Evolutionary conservation across 1,140 invertebrate species (phyloP).

Genomic region (Cherax quadricarinatus): DNA sequence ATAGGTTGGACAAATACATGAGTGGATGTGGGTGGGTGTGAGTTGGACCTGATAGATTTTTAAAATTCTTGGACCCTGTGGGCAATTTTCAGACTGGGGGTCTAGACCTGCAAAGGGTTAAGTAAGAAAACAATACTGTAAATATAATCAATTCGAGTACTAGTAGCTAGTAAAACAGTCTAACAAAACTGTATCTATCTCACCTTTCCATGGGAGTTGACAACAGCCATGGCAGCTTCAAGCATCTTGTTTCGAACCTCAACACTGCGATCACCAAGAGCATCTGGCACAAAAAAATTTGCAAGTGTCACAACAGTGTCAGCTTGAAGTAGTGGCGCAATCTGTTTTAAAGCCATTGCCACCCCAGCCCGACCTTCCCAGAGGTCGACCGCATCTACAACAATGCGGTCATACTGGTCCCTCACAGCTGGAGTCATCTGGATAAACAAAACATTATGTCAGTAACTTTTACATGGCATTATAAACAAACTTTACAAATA

Average conservation of each 20-base stretch:
- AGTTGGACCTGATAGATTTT: too few relatives aligned
- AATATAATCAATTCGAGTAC: too few relatives aligned
- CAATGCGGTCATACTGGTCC: slow-evolving; percentile 93
- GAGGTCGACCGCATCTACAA: slow-evolving; percentile 89
- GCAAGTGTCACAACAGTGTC: slow-evolving; percentile 68
- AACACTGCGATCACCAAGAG: slow-evolving; percentile 90
- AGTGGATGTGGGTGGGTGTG: too few relatives aligned
- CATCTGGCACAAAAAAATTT: slow-evolving; percentile 87
- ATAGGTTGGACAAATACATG: neutral
- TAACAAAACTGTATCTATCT: neutral
- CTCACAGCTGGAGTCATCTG: slow-evolving; percentile 90
- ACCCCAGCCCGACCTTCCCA: slow-evolving; percentile 93
- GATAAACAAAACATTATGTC: slow-evolving; percentile 32
- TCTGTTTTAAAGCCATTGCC: slow-evolving; percentile 84
- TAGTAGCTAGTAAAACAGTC: neutral
- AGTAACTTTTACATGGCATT: neutral
- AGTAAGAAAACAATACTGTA: too few relatives aligned
- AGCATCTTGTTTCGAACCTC: slow-evolving; percentile 93
- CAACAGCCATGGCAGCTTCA: slow-evolving; percentile 91
- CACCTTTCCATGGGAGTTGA: slow-evolving; percentile 94
- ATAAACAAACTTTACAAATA: neutral
- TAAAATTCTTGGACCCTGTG: too few relatives aligned
- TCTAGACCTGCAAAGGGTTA: too few relatives aligned
- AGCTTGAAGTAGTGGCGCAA: slow-evolving; percentile 62
- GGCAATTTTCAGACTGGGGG: too few relatives aligned